Percentiles rank a stretch among this genome's conserved stretches.
phyloP scores from a whole-genome alignment of 2,888 invertebrate species.

The Barypeithes pellucidus region DNA sequence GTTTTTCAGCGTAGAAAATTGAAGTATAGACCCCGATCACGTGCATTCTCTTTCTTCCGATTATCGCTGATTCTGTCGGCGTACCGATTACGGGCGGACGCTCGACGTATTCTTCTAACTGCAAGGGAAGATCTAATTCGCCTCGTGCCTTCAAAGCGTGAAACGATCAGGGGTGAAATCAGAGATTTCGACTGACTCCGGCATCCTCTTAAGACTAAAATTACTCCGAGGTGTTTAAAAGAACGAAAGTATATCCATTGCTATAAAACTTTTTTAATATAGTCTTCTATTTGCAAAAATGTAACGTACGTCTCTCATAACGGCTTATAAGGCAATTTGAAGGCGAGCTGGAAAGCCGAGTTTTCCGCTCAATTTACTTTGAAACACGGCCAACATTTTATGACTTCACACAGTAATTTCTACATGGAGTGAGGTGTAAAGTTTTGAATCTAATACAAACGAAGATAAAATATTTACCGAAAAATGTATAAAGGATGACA shows the following conservation, averaged over 20 bases:
- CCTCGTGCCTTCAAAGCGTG: too few species aligned
- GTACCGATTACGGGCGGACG: too few species aligned
- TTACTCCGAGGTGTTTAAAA: too few species aligned
- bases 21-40: too few species aligned
- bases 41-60: too few species aligned
- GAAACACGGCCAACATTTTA: conserved; percentile 51
- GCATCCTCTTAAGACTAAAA: too few species aligned
- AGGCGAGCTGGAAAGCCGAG: conserved; percentile 64
- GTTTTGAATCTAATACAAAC: conserved; percentile 4
- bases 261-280: conserved; percentile 5
- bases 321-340: conserved; percentile 66
- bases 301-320: conserved; percentile 52
- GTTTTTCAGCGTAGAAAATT: too few species aligned
- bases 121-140: too few species aligned
- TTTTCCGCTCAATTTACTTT: conserved; percentile 68
- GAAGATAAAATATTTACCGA: not conserved
- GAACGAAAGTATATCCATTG: not conserved
- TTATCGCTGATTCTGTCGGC: too few species aligned
- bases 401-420: conserved; percentile 24
- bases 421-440: conserved; percentile 29
- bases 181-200: too few species aligned
- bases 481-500: not conserved
- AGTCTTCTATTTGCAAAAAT: conserved; percentile 9
- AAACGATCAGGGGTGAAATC: too few species aligned
- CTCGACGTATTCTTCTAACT: too few species aligned